Evolutionary conservation across 2,113 vertebrate genomes (phyloP).

Genomic region (Arvicanthis niloticus): DNA sequence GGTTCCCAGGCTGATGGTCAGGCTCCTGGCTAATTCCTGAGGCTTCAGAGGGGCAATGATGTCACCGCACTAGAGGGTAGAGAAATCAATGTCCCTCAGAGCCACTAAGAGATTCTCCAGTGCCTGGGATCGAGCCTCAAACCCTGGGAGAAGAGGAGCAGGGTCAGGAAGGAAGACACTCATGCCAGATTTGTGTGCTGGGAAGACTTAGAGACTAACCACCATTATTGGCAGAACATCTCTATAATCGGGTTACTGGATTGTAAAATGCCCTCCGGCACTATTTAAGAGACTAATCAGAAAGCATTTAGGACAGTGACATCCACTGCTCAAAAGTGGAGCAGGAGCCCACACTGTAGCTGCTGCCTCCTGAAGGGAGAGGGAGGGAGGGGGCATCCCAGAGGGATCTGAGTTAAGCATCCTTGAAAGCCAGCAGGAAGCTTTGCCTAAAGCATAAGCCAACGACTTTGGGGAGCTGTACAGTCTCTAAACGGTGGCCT

Average conservation of each 20-base stretch:
- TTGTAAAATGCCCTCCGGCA: slow-evolving; percentile 16
- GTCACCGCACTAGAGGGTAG: background rate
- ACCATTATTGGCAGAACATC: background rate
- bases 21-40: background rate
- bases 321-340: background rate
- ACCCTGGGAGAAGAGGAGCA: background rate
- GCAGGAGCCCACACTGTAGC: background rate
- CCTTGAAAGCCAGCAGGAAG: slow-evolving; percentile 33
- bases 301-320: slow-evolving; percentile 45
- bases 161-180: background rate
- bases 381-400: background rate
- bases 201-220: background rate
- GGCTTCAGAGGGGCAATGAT: background rate
- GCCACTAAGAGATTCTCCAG: background rate
- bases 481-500: background rate
- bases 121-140: background rate
- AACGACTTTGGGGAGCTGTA: slow-evolving; percentile 21
- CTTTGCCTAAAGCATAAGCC: background rate
- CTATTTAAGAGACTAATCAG: slow-evolving; percentile 64
- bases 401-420: background rate
- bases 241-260: slow-evolving; percentile 14
- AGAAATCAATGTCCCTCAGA: background rate
- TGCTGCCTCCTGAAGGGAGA: background rate
- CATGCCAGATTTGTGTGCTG: accelerated
- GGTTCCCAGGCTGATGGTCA: background rate